phyloP scores from a whole-genome alignment of 2,113 vertebrate species.

The Crotalus viridis region DNA sequence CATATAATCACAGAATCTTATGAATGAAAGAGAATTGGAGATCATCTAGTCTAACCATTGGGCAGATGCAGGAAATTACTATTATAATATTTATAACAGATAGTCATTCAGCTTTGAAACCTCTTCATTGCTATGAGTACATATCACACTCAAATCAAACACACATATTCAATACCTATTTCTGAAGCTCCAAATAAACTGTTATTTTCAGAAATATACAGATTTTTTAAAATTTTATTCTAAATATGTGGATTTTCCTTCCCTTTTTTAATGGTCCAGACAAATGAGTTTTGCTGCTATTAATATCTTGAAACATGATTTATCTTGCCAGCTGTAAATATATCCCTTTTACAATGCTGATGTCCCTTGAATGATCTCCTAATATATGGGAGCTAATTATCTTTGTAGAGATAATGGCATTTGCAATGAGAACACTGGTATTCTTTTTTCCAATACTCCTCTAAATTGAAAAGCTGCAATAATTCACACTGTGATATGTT shows the following conservation, averaged over 20 bases:
- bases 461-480: slow-evolving; percentile 48
- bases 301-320: neutral
- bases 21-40: neutral
- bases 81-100: neutral
- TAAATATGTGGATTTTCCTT: slow-evolving; percentile 5
- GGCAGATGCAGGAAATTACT: neutral
- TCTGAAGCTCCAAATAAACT: neutral
- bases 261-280: slow-evolving; percentile 28
- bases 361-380: slow-evolving; percentile 52
- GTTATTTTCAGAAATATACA: slow-evolving; percentile 24
- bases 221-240: neutral
- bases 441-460: slow-evolving; percentile 55
- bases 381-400: slow-evolving; percentile 65
- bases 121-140: neutral
- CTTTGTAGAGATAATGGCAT: slow-evolving; percentile 60
- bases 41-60: neutral
- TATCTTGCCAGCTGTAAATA: slow-evolving; percentile 3
- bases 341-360: slow-evolving; percentile 37
- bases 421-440: slow-evolving; percentile 35
- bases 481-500: slow-evolving; percentile 49
- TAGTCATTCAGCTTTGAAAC: neutral
- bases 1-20: neutral
- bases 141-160: neutral
- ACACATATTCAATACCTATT: neutral
- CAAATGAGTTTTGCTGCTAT: neutral